Evolutionary conservation across 2,113 vertebrate species (phyloP), one percentile per base, ranked within the genome.

Genomic region (Cranoglanis bouderius): DNA sequence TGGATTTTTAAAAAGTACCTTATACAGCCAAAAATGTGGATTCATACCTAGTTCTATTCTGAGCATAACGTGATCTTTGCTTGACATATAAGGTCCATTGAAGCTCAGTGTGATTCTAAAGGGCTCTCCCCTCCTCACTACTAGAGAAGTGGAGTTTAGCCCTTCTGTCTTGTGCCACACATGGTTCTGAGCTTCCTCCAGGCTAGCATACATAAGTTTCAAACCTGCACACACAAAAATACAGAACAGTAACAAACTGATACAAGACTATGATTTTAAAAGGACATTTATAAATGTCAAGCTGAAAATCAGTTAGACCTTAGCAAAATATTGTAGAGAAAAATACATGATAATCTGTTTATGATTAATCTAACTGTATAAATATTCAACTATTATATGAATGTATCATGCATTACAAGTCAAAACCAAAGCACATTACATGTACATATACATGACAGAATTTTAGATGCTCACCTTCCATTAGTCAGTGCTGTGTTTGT

Each of bases 51-150:
- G 87, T 51, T 88, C 83, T 2, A 93, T 35, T 91, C 87, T 93
- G 86, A 96, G 74, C 78, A 83, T 81, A 26, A 96, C 80, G 3
- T 78, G 70, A 86, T 96, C 92, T 0, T 57, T 92, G 10, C 4
- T 70, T 51, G n/a, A 65, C 83, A 85, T 51, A 85, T 93, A 94
- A 18, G 90, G 82, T 0, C 92, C 92, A 19, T 43, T 85, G 72
- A 95, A 90, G 4, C 74, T 78, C 85, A 96, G 19, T 0, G 29
- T 92, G 90, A 96, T 0, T 55, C 7, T 92, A 90, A 96, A 94
- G 0, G 92, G 89, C 26, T 91, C 90, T 72, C 96, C 96, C 93
- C 96, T 93, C 10, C 96, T 93, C 84, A 96, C 92, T 85, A 96
- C 95, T 92, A 96, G 89, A 57, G 46, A 29, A 16, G 88, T 87